Base-by-base conservation (phyloP, 2,888 invertebrate genomes). In the Cephus pulcher region DNA sequence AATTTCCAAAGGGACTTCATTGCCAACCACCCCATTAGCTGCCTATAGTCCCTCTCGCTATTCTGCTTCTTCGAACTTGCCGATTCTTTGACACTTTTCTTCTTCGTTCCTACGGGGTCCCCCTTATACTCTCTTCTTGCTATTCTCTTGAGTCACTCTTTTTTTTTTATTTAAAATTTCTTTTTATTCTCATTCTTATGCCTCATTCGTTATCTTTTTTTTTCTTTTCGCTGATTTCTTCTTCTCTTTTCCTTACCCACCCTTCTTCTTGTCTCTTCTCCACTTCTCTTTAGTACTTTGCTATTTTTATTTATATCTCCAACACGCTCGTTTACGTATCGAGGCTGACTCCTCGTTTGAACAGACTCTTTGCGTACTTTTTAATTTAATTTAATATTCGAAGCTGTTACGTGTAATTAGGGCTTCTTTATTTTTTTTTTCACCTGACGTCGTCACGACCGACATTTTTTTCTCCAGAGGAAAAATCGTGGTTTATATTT, bases 121-220 rank as follows among this genome's bases (percentile, higher is more conserved):
- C 12, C 35, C 12, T 35, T 40, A 6, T 2, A 6, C 12, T 40
- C 1, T 9, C 30, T 70, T 30, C 33, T 37, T 4, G 1, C 4
- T 30, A 15, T 70, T 70, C n/a, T 12, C 70, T 70, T 15, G 70
- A 70, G 40, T 40, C 15, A 15, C 12, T 15, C 12, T 15, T 40
- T 40, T 40, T 30, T 30, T 40, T 23, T 40, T 37, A 12, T 37
- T 37, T 12, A 12, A 4, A 12, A 15, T 15, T 15, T 12, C 9
- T 23, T 15, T 37, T 4, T 4, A 35, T 40, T 15, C 40, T 40
- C 82, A 82, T 80, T 79, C 79, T 80, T 82, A 81, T 81, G 80
- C 79, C 76, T 80, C 76, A 68, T 76, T 80, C 79, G 77, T 74
- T 75, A 35, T 76, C 34, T 23, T 56, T 23, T 0, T 23, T 56